Conservation (phyloP, 2,113 vertebrate genomes). For the Percina caprodes region DNA sequence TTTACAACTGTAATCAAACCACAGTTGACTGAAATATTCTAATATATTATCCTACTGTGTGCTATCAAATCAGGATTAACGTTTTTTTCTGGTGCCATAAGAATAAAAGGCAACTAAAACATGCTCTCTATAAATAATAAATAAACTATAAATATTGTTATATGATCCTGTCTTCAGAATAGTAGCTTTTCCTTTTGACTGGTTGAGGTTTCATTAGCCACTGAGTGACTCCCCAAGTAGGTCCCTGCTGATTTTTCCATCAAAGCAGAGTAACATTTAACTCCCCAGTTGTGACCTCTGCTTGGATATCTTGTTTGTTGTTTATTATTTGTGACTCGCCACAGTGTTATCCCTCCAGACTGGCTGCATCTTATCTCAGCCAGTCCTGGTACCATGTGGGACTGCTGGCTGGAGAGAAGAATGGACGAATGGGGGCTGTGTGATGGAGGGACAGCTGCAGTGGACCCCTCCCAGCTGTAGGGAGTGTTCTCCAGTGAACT, state of each 20-base stretch:
- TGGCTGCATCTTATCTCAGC: conserved; percentile 47
- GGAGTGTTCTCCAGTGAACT: conserved; percentile 62
- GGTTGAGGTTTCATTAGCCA: conserved; percentile 13
- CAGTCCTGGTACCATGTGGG: conserved; percentile 37
- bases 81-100: not conserved
- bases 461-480: conserved; percentile 56
- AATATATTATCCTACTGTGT: not conserved
- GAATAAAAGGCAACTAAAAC: conserved; percentile 1
- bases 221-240: not conserved
- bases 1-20: conserved; percentile 36
- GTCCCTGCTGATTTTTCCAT: conserved; percentile 41
- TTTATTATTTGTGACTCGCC: conserved; percentile 54
- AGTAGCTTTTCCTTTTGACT: conserved; percentile 7
- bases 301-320: conserved; percentile 56
- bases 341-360: conserved; percentile 22
- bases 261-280: conserved; percentile 47
- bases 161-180: conserved; percentile 17
- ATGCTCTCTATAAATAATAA: not conserved
- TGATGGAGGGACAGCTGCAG: conserved; percentile 67
- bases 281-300: conserved; percentile 53
- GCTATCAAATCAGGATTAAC: not conserved
- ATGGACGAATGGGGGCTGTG: conserved; percentile 48
- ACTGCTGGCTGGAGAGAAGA: conserved; percentile 42
- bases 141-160: conserved; percentile 36
- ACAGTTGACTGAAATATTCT: not conserved